A percentile compares a stretch with the other conserved stretches of the same genome.
These are phyloP conservation scores for Amia ocellicauda DNA, from an alignment of 2,113 vertebrate species.

Conservation along the genomic window DNA sequence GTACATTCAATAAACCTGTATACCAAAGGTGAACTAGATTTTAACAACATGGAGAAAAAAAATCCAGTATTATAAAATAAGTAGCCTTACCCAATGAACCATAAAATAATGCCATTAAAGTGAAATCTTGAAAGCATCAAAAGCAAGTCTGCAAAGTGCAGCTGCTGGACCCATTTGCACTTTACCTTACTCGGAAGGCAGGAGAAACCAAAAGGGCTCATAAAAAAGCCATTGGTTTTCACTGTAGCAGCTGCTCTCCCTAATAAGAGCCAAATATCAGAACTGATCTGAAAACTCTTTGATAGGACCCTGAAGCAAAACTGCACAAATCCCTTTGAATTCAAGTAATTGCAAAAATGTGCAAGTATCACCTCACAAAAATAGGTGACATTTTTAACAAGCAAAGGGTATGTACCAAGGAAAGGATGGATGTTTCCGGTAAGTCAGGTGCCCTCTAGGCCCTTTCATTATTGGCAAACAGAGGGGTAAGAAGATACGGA, in stretches of 20 bases:
- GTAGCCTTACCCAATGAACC: constrained; percentile 43
- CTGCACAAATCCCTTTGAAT: constrained; percentile 45
- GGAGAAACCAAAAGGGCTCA: constrained; percentile 58
- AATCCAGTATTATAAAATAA: constrained; percentile 38
- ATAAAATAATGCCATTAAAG: constrained; percentile 60
- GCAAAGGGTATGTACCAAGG: constrained; percentile 43
- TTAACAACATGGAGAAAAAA: constrained; percentile 1
- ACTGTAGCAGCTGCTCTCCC: constrained; percentile 56
- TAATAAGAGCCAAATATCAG: constrained; percentile 64
- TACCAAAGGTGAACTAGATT: no score
- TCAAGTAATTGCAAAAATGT: constrained; percentile 66
- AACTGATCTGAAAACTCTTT: constrained; percentile 61
- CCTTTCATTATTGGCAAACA: constrained; percentile 30
- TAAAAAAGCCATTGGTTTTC: constrained; percentile 50
- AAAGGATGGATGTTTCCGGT: constrained; percentile 53
- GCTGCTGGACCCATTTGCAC: constrained; percentile 58
- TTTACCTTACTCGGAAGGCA: constrained; percentile 52
- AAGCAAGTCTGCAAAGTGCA: constrained; percentile 50
- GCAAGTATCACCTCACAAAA: constrained; percentile 57
- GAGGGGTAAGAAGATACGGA: constrained; percentile 37
- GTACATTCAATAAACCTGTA: no score
- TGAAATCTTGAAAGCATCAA: constrained; percentile 47
- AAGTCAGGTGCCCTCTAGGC: constrained; percentile 38
- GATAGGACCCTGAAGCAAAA: constrained; percentile 47
- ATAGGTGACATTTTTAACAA: constrained; percentile 49